These are phyloP conservation scores for Aplodontia rufa DNA, from an alignment of 2,113 vertebrate species.

Conservation along the genomic window DNA sequence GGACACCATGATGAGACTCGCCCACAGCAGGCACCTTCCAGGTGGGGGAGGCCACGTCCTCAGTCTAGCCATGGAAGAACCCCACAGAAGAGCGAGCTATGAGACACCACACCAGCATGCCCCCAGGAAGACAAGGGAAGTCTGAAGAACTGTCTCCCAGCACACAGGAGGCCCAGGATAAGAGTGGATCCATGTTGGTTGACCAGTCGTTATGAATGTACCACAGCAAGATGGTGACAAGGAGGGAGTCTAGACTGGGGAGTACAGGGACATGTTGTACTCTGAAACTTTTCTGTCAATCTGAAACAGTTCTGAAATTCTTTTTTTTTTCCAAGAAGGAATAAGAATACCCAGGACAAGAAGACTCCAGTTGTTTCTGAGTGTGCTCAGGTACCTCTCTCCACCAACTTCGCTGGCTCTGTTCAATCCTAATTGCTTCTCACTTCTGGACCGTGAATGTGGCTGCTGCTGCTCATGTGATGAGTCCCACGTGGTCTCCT, in stretches of 20 bases:
- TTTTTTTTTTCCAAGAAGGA: too few relatives aligned
- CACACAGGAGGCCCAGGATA: not conserved
- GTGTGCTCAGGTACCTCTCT: not conserved
- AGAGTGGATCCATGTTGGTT: not conserved
- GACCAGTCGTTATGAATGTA: not conserved
- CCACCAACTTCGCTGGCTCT: not conserved
- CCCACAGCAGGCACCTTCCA: not conserved
- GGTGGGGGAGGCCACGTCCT: not conserved
- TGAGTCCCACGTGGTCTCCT: not conserved
- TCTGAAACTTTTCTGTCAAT: not conserved
- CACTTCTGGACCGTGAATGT: not conserved
- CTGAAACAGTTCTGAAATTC: not conserved
- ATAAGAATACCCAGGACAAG: not conserved
- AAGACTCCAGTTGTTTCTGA: not conserved
- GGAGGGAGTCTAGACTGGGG: too few relatives aligned
- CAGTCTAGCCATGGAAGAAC: too few relatives aligned
- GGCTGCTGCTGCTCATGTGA: not conserved
- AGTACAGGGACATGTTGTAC: not conserved
- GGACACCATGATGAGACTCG: not conserved
- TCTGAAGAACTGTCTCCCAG: not conserved
- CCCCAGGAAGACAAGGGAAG: not conserved
- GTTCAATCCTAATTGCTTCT: not conserved
- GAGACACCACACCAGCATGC: not conserved
- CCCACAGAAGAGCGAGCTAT: not conserved
- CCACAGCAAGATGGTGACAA: not conserved